Percentiles rank a stretch among this genome's conserved stretches.
These are phyloP conservation scores for Ophonus ardosiacus DNA, from an alignment of 2,888 invertebrate genomes.

Conservation along the genomic window DNA sequence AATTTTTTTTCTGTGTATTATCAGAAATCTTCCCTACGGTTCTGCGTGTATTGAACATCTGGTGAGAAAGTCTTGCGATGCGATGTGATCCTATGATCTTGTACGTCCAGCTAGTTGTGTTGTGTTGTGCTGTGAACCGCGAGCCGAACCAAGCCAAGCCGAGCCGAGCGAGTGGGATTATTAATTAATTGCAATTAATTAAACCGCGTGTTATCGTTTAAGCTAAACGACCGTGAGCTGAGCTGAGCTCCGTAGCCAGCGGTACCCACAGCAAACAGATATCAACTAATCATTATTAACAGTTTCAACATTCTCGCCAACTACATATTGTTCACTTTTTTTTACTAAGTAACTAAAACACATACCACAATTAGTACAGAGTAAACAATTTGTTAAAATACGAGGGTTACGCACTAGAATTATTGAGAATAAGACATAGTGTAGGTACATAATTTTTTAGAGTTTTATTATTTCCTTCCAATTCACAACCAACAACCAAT, in stretches of 20 bases:
- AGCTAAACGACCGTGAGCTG: conserved; percentile 26
- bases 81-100: neutral
- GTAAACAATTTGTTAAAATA: too few species aligned
- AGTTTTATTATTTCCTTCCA: too few species aligned
- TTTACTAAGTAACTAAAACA: too few species aligned
- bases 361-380: too few species aligned
- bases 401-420: too few species aligned
- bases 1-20: too few species aligned
- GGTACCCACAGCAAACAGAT: neutral
- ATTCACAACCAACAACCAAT: too few species aligned
- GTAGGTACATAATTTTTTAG: too few species aligned
- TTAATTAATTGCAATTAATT: conserved; percentile 58
- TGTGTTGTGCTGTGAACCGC: neutral
- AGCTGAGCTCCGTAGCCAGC: neutral
- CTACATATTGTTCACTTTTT: neutral
- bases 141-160: neutral
- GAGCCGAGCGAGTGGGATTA: conserved; percentile 18
- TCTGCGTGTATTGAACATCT: neutral
- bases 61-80: neutral
- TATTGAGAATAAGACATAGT: too few species aligned
- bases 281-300: neutral
- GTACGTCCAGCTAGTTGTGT: neutral
- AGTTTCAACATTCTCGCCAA: neutral
- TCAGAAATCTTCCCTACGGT: neutral
- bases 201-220: conserved; percentile 54